Conservation (phyloP, 2,888 invertebrate species). For the Fabriciana adippe region DNA sequence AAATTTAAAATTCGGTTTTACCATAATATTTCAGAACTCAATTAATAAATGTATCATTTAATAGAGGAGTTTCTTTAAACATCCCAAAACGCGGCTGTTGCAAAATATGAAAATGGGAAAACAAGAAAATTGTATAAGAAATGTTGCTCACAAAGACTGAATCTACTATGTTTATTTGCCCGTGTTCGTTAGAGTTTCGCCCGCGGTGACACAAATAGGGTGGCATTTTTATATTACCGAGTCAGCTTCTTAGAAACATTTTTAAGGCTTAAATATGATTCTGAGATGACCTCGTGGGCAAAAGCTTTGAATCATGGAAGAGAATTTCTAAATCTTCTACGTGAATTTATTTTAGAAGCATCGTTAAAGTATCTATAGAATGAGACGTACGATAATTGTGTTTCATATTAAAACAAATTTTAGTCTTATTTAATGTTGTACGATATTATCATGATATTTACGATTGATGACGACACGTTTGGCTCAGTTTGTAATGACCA, state of each 20-base stretch:
- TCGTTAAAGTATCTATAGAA: no score
- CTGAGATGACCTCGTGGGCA: constrained; percentile 1
- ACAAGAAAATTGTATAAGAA: constrained; percentile 20
- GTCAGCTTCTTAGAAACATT: constrained; percentile 3
- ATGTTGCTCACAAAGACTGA: constrained; percentile 18
- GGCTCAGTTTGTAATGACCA: no score
- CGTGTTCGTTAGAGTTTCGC: constrained; percentile 34
- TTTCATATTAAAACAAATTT: no score
- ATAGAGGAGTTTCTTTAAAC: no score
- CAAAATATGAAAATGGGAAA: constrained; percentile 19
- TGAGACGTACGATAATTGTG: no score
- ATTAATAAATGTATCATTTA: no score
- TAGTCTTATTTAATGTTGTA: no score
- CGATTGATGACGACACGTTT: no score
- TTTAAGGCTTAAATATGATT: constrained; percentile 15
- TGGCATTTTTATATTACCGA: constrained; percentile 23
- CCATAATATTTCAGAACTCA: no score
- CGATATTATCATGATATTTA: no score
- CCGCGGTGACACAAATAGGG: constrained; percentile 32
- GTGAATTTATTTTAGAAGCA: no score
- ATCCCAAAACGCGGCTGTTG: not conserved
- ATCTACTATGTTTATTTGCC: constrained; percentile 28
- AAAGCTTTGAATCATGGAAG: not conserved
- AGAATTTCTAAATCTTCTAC: not conserved
- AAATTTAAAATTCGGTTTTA: no score